Evolutionary conservation across 2,888 invertebrate genomes (phyloP), one percentile per base, ranked within the genome.

Genomic region (Hoplodrina blanda): DNA sequence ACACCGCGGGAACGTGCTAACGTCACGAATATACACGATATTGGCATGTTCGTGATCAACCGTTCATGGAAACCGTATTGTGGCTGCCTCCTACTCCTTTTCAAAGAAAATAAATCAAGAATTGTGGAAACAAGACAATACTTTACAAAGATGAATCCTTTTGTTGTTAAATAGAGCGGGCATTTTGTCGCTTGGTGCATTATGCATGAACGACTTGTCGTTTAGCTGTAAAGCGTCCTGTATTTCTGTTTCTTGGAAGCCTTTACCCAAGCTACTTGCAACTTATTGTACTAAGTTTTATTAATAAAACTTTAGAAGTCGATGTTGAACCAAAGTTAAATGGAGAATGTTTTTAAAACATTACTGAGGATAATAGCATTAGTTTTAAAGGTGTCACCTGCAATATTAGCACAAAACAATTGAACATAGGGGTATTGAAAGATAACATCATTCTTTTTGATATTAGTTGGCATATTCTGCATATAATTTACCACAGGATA

Each of bases 21-120:
- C 61, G 76, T 62, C 78, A 76, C 80, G 78, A 78, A 70, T 30
- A 11, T 62, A 79, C 65, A 68, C 62, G 62, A 37, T 33, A 50
- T 19, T 53, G n/a, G 41, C 55, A 70, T 67, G 71, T 50, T 59
- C 37, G 30, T 57, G 76, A 52, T 61, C 30, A 46, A 41, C 15
- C 52, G 5, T 19, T 56, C 41, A 46, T 13, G 52, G 15, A 20
- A 55, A 25, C 17, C 13, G n/a, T 49, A 33, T 11, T 46, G 56
- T 30, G n/a, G 37, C 50, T 4, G n/a, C 1, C 19, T 13, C 2
- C 41, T 41, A 11, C 3, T 13, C 11, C 3, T 54, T 67, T 57
- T n/a, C 2, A 4, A n/a, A 46, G 5, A 6, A 53, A 52, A 59
- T 57, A 57, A 44, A 41, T 13, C 5, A 30, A 44, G 46, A 41